Evolutionary conservation across 1,140 invertebrate genomes (phyloP).

Genomic region (Mycetomoellerius zeteki): DNA sequence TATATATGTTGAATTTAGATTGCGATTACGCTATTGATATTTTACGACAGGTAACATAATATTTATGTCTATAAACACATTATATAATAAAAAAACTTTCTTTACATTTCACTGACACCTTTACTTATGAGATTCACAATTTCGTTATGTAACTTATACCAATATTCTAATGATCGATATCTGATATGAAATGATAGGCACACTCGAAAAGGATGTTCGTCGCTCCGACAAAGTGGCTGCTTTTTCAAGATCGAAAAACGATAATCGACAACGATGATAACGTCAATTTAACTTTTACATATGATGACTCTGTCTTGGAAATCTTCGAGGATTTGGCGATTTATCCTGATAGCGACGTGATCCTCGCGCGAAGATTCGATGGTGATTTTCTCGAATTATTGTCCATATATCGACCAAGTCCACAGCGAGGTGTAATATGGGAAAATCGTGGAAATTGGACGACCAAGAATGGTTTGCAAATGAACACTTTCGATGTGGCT

Average conservation of each 20-base stretch:
- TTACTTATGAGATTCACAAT: neutral
- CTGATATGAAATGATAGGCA: constrained; percentile 58
- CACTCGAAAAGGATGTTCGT: constrained; percentile 73
- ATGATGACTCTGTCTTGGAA: neutral
- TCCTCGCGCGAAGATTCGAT: too few relatives aligned
- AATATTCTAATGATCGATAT: neutral
- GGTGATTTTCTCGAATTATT: too few relatives aligned
- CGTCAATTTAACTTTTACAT: neutral
- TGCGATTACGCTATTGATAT: constrained; percentile 58
- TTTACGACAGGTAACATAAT: constrained; percentile 54
- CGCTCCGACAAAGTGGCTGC: constrained; percentile 79
- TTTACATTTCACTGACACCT: neutral
- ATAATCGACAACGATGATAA: neutral
- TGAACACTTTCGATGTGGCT: too few relatives aligned
- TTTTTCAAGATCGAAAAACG: constrained; percentile 70
- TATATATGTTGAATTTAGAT: constrained; percentile 64
- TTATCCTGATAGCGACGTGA: constrained; percentile 43
- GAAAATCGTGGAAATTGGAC: too few relatives aligned
- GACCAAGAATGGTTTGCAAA: too few relatives aligned
- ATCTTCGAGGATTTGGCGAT: constrained; percentile 67
- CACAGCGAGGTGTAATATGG: too few relatives aligned
- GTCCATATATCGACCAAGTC: too few relatives aligned
- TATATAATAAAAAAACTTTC: neutral
- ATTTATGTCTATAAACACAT: neutral
- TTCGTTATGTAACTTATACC: neutral